Conservation (phyloP, 2,888 invertebrate species). For the Aphidius colemani region DNA sequence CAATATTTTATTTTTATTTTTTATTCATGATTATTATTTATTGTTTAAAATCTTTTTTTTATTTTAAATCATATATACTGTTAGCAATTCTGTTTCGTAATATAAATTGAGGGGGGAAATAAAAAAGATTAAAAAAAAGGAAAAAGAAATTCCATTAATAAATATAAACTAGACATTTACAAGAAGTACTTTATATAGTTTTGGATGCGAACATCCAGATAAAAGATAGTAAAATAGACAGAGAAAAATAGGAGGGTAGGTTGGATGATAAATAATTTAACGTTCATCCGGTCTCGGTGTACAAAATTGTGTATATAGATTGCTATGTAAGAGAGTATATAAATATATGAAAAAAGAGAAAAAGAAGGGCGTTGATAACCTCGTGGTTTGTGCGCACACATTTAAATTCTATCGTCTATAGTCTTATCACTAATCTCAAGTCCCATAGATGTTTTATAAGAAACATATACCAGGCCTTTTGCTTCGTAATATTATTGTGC, state of each 20-base stretch:
- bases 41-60: too few relatives aligned
- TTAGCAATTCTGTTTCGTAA: too few relatives aligned
- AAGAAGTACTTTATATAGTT: too few relatives aligned
- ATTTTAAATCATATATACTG: too few relatives aligned
- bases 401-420: slow-evolving; percentile 27
- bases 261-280: slow-evolving; percentile 48
- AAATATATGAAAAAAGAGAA: too few relatives aligned
- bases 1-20: too few relatives aligned
- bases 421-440: slow-evolving; percentile 50
- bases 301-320: not conserved
- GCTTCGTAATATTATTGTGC: not conserved
- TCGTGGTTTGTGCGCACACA: slow-evolving; percentile 30
- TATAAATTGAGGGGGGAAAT: too few relatives aligned
- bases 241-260: not conserved
- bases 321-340: slow-evolving; percentile 1
- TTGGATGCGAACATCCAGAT: not conserved
- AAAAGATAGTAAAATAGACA: slow-evolving; percentile 19
- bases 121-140: too few relatives aligned
- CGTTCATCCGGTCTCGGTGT: slow-evolving; percentile 47
- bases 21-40: too few relatives aligned
- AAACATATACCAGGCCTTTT: slow-evolving; percentile 1
- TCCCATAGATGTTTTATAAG: slow-evolving; percentile 38
- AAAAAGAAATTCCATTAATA: too few relatives aligned
- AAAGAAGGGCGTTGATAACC: slow-evolving; percentile 51
- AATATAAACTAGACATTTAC: too few relatives aligned